Evolutionary conservation across 2,888 invertebrate species (phyloP), one percentile per base, ranked within the genome.

Genomic region (Eristalis arbustorum): DNA sequence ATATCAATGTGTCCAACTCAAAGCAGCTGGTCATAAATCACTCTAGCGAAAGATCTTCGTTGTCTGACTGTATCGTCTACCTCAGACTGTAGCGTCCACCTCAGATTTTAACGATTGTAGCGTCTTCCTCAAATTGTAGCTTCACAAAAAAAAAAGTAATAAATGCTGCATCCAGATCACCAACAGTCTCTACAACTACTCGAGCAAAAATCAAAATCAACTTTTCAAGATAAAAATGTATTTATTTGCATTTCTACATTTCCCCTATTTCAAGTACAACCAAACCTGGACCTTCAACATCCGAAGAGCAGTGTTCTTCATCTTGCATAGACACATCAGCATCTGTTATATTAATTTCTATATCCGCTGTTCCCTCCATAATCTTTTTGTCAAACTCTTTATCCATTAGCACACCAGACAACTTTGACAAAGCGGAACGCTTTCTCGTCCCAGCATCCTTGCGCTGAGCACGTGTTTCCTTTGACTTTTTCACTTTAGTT

Each of bases 401-500:
- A 34, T 90, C 90, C 13, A 91, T 84, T 3, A 88, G 77, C 5
- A 92, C 67, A 28, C 91, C 91, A 0, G 92, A 88, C 0, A 93
- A 59, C 28, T 90, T 89, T 0, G 90, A 88, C 0, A 92, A 88
- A 4, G 88, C 87, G 0, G 92, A 92, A 2, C 89, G 76, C 11
- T 90, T 89, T 2, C 90, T 75, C 23, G 87, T 83, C 0, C 92
- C 92, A 18, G 90, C 90, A 88, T 92, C 92, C 62, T 90, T 91
- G 0, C 92, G 91, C 34, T 89, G 89, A 56, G 90, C 89, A 6
- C 91, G 90, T 25, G 10, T 2, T 67, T 40, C 31, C 34, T 74
- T 74, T 64, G 67, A 1, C 10, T 13, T 11, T 63, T 61, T 18
- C 4, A 42, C 8, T 56, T 85, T 40, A 5, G 10, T 6, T n/a